phyloP scores from a whole-genome alignment of 2,113 vertebrate species.

The Rana temporaria region DNA sequence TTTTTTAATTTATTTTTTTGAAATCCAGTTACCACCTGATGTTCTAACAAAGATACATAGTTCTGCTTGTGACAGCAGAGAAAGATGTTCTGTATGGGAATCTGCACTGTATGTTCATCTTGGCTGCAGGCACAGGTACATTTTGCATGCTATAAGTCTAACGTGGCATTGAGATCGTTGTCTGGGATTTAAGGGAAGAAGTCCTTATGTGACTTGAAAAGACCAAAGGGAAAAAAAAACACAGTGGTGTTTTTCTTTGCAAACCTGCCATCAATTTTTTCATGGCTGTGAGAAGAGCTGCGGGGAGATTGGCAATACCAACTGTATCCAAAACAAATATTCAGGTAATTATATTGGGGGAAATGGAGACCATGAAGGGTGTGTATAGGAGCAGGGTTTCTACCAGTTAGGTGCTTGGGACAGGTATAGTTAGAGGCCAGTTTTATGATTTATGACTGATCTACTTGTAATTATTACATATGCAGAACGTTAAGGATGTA shows the following conservation, averaged over 20 bases:
- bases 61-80: not conserved
- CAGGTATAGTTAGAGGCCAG: not conserved
- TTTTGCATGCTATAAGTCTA: constrained; percentile 5
- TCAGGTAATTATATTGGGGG: constrained; percentile 47
- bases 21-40: not conserved
- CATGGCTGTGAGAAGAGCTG: not conserved
- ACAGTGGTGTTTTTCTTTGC: constrained; percentile 6
- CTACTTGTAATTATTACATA: not conserved
- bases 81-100: not conserved
- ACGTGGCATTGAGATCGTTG: not conserved
- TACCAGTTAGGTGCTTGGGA: not conserved
- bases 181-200: constrained; percentile 21
- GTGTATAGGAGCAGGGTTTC: not conserved
- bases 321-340: constrained; percentile 5
- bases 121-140: not conserved
- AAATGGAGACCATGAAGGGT: constrained; percentile 28
- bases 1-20: not conserved
- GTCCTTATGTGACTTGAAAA: constrained; percentile 13
- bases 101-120: not conserved
- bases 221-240: constrained; percentile 1
- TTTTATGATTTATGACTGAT: not conserved
- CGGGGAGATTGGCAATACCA: constrained; percentile 24
- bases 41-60: not conserved
- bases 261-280: constrained; percentile 17
- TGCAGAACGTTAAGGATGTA: too few relatives aligned